These are phyloP conservation scores for Rhinolophus sinicus DNA, from an alignment of 2,113 vertebrate species.

Conservation along the genomic window DNA sequence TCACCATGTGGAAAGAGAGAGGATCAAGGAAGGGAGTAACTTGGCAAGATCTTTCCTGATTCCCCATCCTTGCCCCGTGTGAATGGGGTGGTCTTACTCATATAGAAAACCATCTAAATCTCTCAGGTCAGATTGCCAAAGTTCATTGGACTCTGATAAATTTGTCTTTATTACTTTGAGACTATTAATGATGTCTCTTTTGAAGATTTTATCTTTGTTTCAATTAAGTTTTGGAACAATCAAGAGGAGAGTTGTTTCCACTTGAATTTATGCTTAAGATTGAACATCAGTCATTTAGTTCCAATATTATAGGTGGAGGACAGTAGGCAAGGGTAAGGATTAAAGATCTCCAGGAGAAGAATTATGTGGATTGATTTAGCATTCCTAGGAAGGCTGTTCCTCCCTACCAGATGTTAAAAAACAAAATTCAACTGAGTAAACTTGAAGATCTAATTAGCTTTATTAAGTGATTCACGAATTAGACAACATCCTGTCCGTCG, in stretches of 20 bases:
- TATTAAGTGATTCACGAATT: background rate
- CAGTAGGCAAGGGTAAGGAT: background rate
- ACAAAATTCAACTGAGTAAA: background rate
- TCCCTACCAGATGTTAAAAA: background rate
- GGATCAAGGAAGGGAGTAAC: background rate
- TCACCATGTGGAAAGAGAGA: background rate
- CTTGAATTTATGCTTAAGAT: background rate
- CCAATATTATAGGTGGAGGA: background rate
- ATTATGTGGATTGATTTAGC: background rate
- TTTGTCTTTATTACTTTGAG: background rate
- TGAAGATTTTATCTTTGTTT: background rate
- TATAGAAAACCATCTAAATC: background rate
- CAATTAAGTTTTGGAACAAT: constrained; percentile 1
- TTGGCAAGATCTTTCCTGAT: background rate
- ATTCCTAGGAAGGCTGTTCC: background rate
- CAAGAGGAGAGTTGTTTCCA: background rate
- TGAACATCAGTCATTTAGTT: background rate
- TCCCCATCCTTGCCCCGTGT: background rate
- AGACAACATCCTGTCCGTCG: background rate
- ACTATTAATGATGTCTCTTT: background rate
- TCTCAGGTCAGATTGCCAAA: background rate
- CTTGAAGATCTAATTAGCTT: background rate
- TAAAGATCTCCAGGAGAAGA: background rate
- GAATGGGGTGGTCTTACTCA: background rate
- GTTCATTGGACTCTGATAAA: background rate